Evolutionary conservation across 2,113 vertebrate species (phyloP), one percentile per base, ranked within the genome.

Genomic region (Dicrurus megarhynchus): DNA sequence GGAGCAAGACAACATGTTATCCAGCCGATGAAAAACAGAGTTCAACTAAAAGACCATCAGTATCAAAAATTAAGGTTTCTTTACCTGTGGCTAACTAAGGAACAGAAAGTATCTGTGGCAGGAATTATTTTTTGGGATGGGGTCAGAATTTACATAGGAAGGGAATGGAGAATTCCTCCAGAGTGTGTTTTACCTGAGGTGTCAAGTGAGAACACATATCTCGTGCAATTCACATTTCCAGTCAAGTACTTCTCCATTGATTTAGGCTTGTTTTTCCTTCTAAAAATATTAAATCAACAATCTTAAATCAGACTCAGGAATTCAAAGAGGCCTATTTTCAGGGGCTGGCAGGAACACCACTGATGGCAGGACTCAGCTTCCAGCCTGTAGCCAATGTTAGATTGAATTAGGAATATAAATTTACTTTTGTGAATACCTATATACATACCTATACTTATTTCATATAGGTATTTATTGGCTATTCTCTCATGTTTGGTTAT

Each of bases 231-330:
- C 71, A 55, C 33, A 42, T 84, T 22, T 89, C 89, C 53, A 95
- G 70, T 41, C 82, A 95, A 84, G 74, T 52, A 89, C 22, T 64
- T 92, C 68, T 73, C 11, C 16, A 16, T 81, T 89, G 73, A 92
- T 91, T 93, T 89, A 95, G 42, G 16, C 39, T 70, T 95, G 76
- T 84, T 95, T 90, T 89, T 82, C 55, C 61, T 94, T 90, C 91
- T 95, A 95, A 96, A 93, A 95, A 95, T 97, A 93, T 80, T 94
- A 89, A 77, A 94, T 68, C 85, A 97, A 89, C 92, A 76, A 77
- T 52, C 80, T 87, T 92, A 92, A 92, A 96, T 87, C 95, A 85
- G 57, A 85, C 69, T 70, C 49, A 65, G 93, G 84, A 96, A 97
- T 94, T 92, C n/a, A 95, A 47, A 79, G 81, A 93, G 69, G 68